Evolutionary conservation across 2,888 invertebrate genomes (phyloP), one percentile per base, ranked within the genome.

Genomic region (Drosophila acutilabella): DNA sequence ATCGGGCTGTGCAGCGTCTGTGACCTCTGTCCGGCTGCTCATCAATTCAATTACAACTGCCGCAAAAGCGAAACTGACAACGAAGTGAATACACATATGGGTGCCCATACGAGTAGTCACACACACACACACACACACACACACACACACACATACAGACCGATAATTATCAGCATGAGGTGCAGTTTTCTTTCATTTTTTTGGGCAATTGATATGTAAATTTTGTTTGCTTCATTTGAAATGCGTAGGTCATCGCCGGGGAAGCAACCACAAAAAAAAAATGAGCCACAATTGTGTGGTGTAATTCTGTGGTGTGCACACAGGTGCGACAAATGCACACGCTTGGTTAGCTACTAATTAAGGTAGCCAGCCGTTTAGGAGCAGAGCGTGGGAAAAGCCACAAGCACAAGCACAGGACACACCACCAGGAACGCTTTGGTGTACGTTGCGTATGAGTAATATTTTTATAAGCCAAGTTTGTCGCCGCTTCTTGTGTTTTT

Each of bases 131-230:
- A 13, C 36, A 36, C 36, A 13, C 36, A 18, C 36, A 36, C 14
- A 30, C 48, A 10, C 4, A 36, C 11, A 10, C 11, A 13, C 36
- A 36, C 36, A 13, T 13, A 18, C 36, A 36, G 18, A 30, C 48
- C 23, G 84, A 81, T 83, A 82, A 80, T 78, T 78, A 76, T 76
- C 69, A 81, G 77, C 73, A 71, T 79, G 74, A 79, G 74, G 79
- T 67, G 83, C 79, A 69, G 70, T 75, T 53, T 23, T 18, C 11
- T 8, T 54, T 30, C 18, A 26, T 30, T 18, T 14, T 14, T 14
- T 14, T 40, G 70, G 64, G 57, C 53, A 71, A 85, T 87, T 85
- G 82, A 84, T 79, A 85, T 85, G 87, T 76, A 80, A 81, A 85
- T 87, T 72, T 54, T 14, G 44, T 54, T 59, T 61, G 70, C 56